Conservation (phyloP, 1,140 invertebrate species). For the Leptopilina clavipes region DNA sequence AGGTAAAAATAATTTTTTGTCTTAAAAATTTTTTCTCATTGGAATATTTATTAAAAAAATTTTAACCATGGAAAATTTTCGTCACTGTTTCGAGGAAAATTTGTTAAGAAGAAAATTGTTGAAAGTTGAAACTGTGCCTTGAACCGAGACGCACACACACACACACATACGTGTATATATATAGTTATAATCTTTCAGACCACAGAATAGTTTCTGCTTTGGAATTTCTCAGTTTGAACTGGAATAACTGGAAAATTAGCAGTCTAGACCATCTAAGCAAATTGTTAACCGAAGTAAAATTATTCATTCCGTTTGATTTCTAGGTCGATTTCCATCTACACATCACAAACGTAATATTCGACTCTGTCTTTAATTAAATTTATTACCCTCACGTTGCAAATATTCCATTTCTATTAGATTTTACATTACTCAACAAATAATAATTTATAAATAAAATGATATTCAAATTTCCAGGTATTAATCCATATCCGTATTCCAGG, state of each 20-base stretch:
- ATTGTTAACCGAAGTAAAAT: slow-evolving; percentile 10
- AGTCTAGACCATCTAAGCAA: slow-evolving; percentile 18
- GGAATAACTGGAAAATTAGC: slow-evolving; percentile 7
- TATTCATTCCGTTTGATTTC: slow-evolving; percentile 9
- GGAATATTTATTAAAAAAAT: no score
- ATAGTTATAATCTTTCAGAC: background rate
- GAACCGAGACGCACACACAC: background rate
- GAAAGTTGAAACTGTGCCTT: background rate
- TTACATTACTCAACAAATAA: no score
- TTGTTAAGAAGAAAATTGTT: background rate
- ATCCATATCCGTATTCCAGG: no score
- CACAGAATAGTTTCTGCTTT: slow-evolving; percentile 21
- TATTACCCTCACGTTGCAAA: no score
- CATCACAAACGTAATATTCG: no score
- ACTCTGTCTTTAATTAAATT: no score
- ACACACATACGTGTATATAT: background rate
- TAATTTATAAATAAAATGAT: no score
- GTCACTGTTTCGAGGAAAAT: background rate
- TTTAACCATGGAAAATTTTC: no score
- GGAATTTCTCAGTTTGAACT: slow-evolving; percentile 14
- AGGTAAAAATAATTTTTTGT: no score
- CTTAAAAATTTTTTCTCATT: no score
- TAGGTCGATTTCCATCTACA: background rate
- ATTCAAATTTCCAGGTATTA: no score
- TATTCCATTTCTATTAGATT: no score